Conservation (phyloP, 2,888 invertebrate genomes). For the Chrysolina americana region DNA sequence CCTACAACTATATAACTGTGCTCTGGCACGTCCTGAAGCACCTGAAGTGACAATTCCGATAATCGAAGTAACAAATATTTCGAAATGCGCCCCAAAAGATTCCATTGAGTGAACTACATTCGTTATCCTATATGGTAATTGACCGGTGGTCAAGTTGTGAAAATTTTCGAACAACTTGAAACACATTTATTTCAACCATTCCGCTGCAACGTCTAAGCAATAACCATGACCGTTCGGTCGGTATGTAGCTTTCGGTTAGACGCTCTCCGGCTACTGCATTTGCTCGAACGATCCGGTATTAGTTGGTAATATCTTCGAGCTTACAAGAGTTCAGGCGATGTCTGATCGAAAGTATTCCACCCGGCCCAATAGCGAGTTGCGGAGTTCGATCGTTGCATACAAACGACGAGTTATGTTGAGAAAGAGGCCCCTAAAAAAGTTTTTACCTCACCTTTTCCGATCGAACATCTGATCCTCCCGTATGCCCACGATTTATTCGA, state of each 20-base stretch:
- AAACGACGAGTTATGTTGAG: constrained; percentile 57
- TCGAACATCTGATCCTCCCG: constrained; percentile 25
- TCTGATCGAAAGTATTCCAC: constrained; percentile 62
- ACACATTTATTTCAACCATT: constrained; percentile 5
- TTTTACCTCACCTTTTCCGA: constrained; percentile 4
- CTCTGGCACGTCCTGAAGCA: too few relatives aligned
- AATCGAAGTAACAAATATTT: not conserved
- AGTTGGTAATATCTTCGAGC: constrained; percentile 55
- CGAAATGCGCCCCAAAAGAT: not conserved
- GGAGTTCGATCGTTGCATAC: constrained; percentile 59
- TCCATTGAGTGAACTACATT: not conserved
- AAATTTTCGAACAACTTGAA: not conserved
- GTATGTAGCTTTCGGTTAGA: constrained; percentile 14
- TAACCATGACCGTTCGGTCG: constrained; percentile 19
- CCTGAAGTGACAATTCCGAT: too few relatives aligned
- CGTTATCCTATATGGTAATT: not conserved
- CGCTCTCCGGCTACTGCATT: constrained; percentile 18
- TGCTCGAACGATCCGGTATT: constrained; percentile 44
- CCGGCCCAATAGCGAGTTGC: constrained; percentile 58
- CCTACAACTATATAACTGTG: too few relatives aligned
- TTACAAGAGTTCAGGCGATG: constrained; percentile 56
- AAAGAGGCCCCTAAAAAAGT: constrained; percentile 26
- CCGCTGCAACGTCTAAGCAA: too few relatives aligned
- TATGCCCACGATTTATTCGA: constrained; percentile 23
- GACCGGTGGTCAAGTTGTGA: not conserved